Conservation (phyloP, 2,797 vertebrate species). For the Garrulus glandarius region DNA sequence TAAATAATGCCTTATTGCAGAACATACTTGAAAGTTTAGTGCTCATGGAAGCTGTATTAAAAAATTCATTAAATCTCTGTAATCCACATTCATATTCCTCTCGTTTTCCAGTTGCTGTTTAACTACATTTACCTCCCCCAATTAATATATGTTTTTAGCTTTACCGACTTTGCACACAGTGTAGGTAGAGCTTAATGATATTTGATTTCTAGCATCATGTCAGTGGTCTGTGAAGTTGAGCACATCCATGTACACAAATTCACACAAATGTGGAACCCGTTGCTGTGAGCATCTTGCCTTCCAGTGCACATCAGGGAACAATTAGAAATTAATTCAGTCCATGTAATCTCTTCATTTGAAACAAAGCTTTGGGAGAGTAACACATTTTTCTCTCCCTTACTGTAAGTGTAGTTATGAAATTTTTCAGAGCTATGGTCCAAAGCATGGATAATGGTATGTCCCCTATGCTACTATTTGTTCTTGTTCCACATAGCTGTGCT, state of each 20-base stretch:
- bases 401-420: not conserved
- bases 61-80: not conserved
- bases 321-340: conserved; percentile 9
- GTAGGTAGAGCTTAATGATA: not conserved
- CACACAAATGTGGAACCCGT: not conserved
- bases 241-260: not conserved
- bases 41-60: not conserved
- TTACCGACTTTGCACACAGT: not conserved
- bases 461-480: not conserved
- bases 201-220: not conserved
- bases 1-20: not conserved
- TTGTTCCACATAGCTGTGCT: not conserved
- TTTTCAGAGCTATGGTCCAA: not conserved
- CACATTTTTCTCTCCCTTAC: not conserved
- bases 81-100: not conserved
- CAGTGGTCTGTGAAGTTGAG: not conserved
- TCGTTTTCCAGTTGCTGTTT: not conserved
- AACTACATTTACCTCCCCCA: not conserved
- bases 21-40: not conserved
- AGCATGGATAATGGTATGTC: not conserved
- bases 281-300: not conserved
- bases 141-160: not conserved
- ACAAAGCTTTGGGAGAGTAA: not conserved
- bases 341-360: not conserved
- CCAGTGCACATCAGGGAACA: not conserved